Evolutionary conservation across 1,140 invertebrate genomes (phyloP), one percentile per base, ranked within the genome.

Genomic region (Cephus cinctus): DNA sequence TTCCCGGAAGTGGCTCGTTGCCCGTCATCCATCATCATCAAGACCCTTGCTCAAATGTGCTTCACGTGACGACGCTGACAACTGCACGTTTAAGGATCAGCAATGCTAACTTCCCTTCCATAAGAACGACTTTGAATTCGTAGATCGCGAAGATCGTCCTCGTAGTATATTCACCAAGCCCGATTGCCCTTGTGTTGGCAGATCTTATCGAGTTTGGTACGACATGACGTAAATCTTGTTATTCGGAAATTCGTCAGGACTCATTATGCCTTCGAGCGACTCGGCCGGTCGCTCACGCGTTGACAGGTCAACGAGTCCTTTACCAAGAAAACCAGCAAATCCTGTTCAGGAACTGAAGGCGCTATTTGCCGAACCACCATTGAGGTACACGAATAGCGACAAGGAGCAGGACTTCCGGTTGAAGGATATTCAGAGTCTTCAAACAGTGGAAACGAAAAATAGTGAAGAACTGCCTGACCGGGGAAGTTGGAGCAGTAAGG

Each of bases 1-100:
- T 64, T 67, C 64, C 65, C 69, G 69, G 69, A 71, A 71, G 64
- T 68, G 47, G 54, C 67, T 71, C 64, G 55, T 71, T 71, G 65
- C 53, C 50, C 52, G 48, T 67, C 60, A 67, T 69, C 64, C 63
- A 68, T 71, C 67, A 71, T 71, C 66, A 70, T 71, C 60, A 69
- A 64, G 60, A 57, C 58, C 55, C 56, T 56, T 52, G 22, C 47
- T 27, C 21, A 50, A 25, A 45, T 50, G 43, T 40, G 48, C 51
- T 54, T 59, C 48, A 54, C 49, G 50, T 46, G 50, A 50, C 49
- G 54, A 55, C 50, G 48, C 55, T 56, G 57, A 38, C 36, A 19
- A 18, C n/a, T 16, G 14, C 25, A 27, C n/a, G 25, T 8, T 27
- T 27, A 27, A 27, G n/a, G 25, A 27, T n/a, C n/a, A n/a, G n/a